Evolutionary conservation across 2,888 invertebrate genomes (phyloP).

Genomic region (Eilema caniola): DNA sequence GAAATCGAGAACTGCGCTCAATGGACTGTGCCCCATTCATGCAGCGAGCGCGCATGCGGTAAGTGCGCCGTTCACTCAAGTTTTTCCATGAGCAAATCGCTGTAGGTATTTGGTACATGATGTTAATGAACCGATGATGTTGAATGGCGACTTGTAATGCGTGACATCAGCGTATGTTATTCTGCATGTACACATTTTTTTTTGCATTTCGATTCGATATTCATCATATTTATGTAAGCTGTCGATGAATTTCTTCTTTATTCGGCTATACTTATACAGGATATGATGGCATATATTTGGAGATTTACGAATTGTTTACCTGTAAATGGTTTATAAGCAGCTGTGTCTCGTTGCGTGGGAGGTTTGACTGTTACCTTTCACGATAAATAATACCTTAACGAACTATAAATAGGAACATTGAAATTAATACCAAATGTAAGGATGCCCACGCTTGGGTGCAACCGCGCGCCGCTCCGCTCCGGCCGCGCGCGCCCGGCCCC

Average conservation of each 20-base stretch:
- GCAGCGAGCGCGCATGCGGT: slow-evolving; percentile 64
- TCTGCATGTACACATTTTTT: slow-evolving; percentile 9
- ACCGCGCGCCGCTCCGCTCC: slow-evolving; percentile 19
- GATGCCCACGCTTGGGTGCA: slow-evolving; percentile 65
- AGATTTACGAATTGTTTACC: slow-evolving; percentile 30
- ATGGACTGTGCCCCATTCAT: slow-evolving; percentile 78
- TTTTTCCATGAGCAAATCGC: slow-evolving; percentile 60
- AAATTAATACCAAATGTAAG: slow-evolving; percentile 74
- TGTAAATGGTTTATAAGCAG: slow-evolving; percentile 25
- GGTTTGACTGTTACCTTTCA: slow-evolving; percentile 65
- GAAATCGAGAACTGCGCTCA: slow-evolving; percentile 61
- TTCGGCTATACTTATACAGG: slow-evolving; percentile 18
- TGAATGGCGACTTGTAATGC: slow-evolving; percentile 41
- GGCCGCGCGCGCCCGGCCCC: slow-evolving; percentile 24
- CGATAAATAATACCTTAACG: slow-evolving; percentile 61
- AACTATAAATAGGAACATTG: slow-evolving; percentile 77
- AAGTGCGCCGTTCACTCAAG: slow-evolving; percentile 62
- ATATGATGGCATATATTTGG: slow-evolving; percentile 19
- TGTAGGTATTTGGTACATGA: slow-evolving; percentile 47
- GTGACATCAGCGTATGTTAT: slow-evolving; percentile 33
- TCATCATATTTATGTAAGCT: slow-evolving; percentile 1
- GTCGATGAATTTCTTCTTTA: slow-evolving; percentile 8
- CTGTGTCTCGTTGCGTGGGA: slow-evolving; percentile 46
- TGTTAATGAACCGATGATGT: slow-evolving; percentile 53
- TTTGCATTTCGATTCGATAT: slow-evolving; percentile 8